A percentile compares a stretch with the other conserved stretches of the same genome.
phyloP scores from a whole-genome alignment of 2,797 vertebrate species.

The Catharus ustulatus region DNA sequence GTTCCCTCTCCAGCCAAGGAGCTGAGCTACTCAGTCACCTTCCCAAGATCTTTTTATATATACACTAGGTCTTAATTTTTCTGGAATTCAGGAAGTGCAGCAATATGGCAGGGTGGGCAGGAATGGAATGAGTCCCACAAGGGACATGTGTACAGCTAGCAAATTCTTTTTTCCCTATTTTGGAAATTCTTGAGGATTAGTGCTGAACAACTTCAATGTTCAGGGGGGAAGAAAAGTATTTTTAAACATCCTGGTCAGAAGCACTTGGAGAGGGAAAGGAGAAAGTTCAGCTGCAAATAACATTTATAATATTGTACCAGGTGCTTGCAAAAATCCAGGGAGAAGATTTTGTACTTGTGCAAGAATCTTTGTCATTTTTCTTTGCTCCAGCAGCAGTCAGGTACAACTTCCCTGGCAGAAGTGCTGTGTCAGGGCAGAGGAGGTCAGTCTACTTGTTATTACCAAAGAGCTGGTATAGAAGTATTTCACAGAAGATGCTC shows the following conservation, averaged over 20 bases:
- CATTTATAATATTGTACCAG: neutral
- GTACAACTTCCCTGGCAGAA: neutral
- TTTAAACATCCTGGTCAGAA: constrained; percentile 44
- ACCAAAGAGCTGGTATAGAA: neutral
- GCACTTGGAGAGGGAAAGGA: neutral
- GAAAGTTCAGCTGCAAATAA: neutral
- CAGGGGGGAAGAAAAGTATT: neutral
- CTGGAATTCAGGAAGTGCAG: constrained; percentile 65
- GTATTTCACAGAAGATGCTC: neutral
- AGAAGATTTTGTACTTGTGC: neutral
- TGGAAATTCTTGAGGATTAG: constrained; percentile 54
- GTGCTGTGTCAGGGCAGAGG: neutral
- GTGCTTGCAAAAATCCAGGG: neutral
- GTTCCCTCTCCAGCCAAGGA: neutral
- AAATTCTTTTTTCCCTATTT: constrained; percentile 64
- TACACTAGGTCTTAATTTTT: constrained; percentile 30
- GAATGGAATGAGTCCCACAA: constrained; percentile 64
- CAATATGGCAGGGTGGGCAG: constrained; percentile 27
- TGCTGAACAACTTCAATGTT: neutral
- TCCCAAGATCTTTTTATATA: constrained; percentile 62
- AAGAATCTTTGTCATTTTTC: neutral
- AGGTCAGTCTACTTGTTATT: neutral
- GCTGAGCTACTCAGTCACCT: constrained; percentile 11
- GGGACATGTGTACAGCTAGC: constrained; percentile 32
- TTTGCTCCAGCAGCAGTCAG: neutral